Percentiles rank a stretch among this genome's conserved stretches.
phyloP scores from a whole-genome alignment of 2,113 vertebrate genomes.

The Romanogobio albipinnatus region DNA sequence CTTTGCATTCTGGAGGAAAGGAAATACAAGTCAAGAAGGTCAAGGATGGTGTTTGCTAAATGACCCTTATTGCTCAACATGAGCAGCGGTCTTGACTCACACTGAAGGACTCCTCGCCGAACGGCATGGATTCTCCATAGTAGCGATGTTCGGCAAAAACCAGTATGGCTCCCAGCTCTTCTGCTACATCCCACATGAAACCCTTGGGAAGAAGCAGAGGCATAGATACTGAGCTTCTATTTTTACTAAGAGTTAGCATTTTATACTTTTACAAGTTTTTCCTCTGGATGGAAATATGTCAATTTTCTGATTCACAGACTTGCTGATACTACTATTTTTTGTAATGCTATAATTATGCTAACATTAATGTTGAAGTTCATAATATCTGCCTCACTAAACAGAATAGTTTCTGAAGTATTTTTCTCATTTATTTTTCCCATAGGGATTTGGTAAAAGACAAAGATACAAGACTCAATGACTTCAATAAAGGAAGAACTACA shows the following conservation, averaged over 20 bases:
- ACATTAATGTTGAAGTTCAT: not conserved
- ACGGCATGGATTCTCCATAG: slow-evolving; percentile 94
- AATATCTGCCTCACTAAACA: not conserved
- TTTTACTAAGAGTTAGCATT: not conserved
- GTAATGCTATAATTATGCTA: not conserved
- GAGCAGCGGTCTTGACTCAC: slow-evolving; percentile 70
- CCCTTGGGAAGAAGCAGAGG: slow-evolving; percentile 74
- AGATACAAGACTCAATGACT: too few relatives aligned
- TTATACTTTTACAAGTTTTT: not conserved
- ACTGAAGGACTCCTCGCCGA: slow-evolving; percentile 84
- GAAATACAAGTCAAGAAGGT: not conserved
- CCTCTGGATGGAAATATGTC: not conserved
- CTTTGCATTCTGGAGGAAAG: slow-evolving; percentile 81
- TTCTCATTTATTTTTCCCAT: not conserved
- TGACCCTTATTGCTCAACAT: slow-evolving; percentile 2
- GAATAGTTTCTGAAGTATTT: not conserved
- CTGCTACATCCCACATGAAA: slow-evolving; percentile 95
- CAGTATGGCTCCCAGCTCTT: slow-evolving; percentile 89
- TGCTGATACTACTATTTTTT: not conserved
- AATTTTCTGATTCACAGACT: not conserved
- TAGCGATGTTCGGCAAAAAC: slow-evolving; percentile 97
- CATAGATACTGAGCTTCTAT: not conserved
- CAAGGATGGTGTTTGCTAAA: not conserved
- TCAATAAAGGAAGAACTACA: too few relatives aligned
- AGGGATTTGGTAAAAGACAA: too few relatives aligned